A percentile compares a stretch with the other conserved stretches of the same genome.
phyloP scores from a whole-genome alignment of 2,797 vertebrate species.

The Onychomys leucogaster region DNA sequence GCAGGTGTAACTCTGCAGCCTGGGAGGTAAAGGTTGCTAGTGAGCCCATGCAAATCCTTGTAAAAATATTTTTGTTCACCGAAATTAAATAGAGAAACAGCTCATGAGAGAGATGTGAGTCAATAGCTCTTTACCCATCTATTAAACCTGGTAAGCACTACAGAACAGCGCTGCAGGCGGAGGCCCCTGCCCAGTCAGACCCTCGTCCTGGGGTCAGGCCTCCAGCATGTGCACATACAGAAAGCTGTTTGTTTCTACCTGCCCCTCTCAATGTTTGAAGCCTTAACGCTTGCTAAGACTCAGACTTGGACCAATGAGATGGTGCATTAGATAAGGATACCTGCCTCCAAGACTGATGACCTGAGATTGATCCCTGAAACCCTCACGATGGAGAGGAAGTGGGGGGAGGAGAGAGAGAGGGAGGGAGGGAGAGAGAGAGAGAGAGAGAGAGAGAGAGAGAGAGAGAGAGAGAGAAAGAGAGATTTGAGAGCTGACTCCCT shows the following conservation, averaged over 20 bases:
- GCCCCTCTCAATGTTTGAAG: neutral
- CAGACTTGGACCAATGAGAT: neutral
- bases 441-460: no score
- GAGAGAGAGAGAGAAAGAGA: no score
- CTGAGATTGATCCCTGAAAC: neutral
- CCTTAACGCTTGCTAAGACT: slow-evolving; percentile 29
- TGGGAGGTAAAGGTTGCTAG: neutral
- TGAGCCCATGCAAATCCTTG: neutral
- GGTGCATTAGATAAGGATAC: neutral
- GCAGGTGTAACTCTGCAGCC: neutral
- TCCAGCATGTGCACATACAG: no score
- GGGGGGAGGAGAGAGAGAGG: no score
- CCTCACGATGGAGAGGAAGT: no score
- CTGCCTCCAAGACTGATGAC: neutral
- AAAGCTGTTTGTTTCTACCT: neutral
- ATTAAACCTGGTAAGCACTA: neutral
- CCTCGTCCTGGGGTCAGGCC: neutral
- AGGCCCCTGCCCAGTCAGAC: neutral
- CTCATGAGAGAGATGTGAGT: neutral
- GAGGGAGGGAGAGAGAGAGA: no score
- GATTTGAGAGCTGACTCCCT: no score
- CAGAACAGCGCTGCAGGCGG: neutral
- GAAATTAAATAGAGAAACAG: slow-evolving; percentile 20
- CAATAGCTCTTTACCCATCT: neutral
- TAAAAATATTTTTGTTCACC: slow-evolving; percentile 21